Evolutionary conservation across 1,140 invertebrate genomes (phyloP).

Genomic region (Pseudomyrmex sp.): DNA sequence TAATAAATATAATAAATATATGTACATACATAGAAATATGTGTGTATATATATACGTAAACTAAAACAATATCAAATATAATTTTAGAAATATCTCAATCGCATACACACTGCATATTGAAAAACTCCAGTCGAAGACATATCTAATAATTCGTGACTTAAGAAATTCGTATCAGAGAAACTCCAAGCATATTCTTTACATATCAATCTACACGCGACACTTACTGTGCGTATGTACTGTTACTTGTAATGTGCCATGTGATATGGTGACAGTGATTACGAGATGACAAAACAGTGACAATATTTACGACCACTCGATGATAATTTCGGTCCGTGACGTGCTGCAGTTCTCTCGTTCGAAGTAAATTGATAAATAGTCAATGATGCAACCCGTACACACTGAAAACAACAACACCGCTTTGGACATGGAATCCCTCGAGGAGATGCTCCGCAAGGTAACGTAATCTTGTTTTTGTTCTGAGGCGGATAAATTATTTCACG

Average conservation of each 20-base stretch:
- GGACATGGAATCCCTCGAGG: conserved; percentile 92
- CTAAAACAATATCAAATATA: no score
- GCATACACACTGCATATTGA: no score
- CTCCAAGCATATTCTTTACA: conserved; percentile 6
- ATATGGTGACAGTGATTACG: conserved; percentile 24
- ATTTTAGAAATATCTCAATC: no score
- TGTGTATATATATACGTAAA: no score
- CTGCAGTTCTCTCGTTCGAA: conserved; percentile 3
- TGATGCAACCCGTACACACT: conserved; percentile 84
- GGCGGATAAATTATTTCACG: background rate
- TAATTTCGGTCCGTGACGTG: background rate
- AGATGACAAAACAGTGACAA: conserved; percentile 31
- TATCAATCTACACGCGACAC: background rate
- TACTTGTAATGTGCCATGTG: background rate
- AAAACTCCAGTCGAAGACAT: background rate
- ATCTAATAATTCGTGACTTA: background rate
- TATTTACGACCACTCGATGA: conserved; percentile 34
- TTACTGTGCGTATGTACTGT: background rate
- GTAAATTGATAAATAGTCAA: conserved; percentile 69
- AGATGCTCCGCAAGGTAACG: conserved; percentile 92
- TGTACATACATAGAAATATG: no score
- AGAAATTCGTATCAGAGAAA: background rate
- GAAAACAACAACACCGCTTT: conserved; percentile 90
- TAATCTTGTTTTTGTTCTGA: conserved; percentile 3
- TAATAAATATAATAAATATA: background rate